These are phyloP conservation scores for Echinarachnius parma DNA, from an alignment of 53 echinoderm and acorn worm species.

Conservation along the genomic window DNA sequence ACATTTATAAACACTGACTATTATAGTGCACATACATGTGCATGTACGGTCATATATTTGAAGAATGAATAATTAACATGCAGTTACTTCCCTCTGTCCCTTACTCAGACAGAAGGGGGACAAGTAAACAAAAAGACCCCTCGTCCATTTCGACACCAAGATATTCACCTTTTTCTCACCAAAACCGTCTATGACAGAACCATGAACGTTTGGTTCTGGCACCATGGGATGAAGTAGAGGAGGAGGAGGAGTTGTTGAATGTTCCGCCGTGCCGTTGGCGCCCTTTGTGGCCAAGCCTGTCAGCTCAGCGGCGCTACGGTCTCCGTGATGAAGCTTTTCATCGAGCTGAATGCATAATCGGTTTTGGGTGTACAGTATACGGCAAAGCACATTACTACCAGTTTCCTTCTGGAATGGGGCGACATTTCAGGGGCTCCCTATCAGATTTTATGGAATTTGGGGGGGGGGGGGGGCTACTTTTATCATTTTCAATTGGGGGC, in stretches of 20 bases:
- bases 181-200: constrained; percentile 20
- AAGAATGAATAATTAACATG: too few relatives aligned
- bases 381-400: constrained; percentile 47
- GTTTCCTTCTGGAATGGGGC: too few relatives aligned
- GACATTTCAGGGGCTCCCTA: too few relatives aligned
- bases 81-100: not conserved
- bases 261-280: constrained; percentile 11
- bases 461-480: too few relatives aligned
- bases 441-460: too few relatives aligned
- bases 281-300: constrained; percentile 7
- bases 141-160: not conserved
- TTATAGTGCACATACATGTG: not conserved
- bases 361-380: constrained; percentile 54
- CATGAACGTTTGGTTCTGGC: constrained; percentile 26
- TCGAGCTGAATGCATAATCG: constrained; percentile 47
- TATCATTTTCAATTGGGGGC: too few relatives aligned
- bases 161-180: constrained; percentile 47
- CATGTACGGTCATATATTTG: not conserved
- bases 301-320: constrained; percentile 6
- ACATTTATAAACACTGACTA: too few relatives aligned
- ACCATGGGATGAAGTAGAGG: constrained; percentile 23
- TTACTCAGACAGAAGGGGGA: not conserved
- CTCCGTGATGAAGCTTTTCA: constrained; percentile 26
- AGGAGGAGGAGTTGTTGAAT: constrained; percentile 23
- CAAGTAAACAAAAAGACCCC: not conserved